These are phyloP conservation scores for Apostichopus californicus DNA, from an alignment of 35 echinoderm and acorn worm species.

Conservation along the genomic window DNA sequence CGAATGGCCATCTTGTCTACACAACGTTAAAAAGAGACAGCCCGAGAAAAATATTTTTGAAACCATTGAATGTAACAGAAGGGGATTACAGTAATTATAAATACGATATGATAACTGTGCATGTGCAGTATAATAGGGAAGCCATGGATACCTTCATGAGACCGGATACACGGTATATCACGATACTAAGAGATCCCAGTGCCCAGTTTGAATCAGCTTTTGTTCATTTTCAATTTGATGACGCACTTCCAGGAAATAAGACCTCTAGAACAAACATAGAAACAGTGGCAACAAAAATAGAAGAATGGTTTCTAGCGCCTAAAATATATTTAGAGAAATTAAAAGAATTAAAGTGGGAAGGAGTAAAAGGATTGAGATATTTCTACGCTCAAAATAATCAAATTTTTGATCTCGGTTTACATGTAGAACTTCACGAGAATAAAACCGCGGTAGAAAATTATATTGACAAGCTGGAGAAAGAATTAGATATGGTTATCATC, in stretches of 20 bases:
- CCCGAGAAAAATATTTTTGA: conserved; percentile 57
- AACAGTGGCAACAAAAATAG: neutral
- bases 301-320: conserved; percentile 31
- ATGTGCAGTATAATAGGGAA: conserved; percentile 64
- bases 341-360: conserved; percentile 29
- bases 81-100: conserved; percentile 55
- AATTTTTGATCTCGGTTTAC: conserved; percentile 40
- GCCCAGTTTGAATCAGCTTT: conserved; percentile 90
- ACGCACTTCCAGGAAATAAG: conserved; percentile 27
- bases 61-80: conserved; percentile 42
- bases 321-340: conserved; percentile 17
- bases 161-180: conserved; percentile 80
- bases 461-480: conserved; percentile 25
- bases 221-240: conserved; percentile 64
- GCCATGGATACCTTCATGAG: conserved; percentile 70
- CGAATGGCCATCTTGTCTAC: conserved; percentile 71
- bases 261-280: no score
- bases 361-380: conserved; percentile 1
- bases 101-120: conserved; percentile 81
- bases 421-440: conserved; percentile 46
- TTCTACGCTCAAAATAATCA: conserved; percentile 56
- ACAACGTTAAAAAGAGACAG: conserved; percentile 3
- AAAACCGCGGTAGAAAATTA: conserved; percentile 23
- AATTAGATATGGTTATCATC: conserved; percentile 62
- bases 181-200: conserved; percentile 77